These are phyloP conservation scores for Drosophila borborema DNA, from an alignment of 2,888 invertebrate species.

Conservation along the genomic window DNA sequence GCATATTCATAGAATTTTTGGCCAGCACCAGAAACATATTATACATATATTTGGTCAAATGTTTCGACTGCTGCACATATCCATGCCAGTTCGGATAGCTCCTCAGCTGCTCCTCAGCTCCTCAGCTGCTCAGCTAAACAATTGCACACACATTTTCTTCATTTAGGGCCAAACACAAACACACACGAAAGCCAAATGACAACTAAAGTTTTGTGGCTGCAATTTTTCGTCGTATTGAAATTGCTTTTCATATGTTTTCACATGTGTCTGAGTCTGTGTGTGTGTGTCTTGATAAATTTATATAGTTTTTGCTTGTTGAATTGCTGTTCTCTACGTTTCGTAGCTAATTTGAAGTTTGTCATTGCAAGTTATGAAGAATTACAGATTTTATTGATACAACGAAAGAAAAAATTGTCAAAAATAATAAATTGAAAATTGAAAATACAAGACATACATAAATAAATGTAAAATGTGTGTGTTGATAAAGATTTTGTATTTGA, in stretches of 20 bases:
- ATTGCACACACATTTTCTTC: constrained; percentile 37
- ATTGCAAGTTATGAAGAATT: constrained; percentile 27
- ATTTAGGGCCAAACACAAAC: background rate
- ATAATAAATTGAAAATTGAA: constrained; percentile 20
- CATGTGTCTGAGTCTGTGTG: constrained; percentile 1
- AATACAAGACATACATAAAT: background rate
- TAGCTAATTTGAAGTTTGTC: constrained; percentile 71
- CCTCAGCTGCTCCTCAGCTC: too few relatives aligned
- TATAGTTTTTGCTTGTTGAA: constrained; percentile 38
- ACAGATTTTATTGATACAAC: constrained; percentile 19
- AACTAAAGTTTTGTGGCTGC: constrained; percentile 52
- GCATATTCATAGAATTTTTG: constrained; percentile 64
- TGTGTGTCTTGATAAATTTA: constrained; percentile 40
- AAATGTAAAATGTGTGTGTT: background rate
- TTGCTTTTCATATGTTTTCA: constrained; percentile 52
- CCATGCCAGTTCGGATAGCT: background rate
- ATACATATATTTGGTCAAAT: constrained; percentile 41
- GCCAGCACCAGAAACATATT: constrained; percentile 46
- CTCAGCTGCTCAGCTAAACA: background rate
- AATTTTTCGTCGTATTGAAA: constrained; percentile 62
- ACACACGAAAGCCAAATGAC: constrained; percentile 38
- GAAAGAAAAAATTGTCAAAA: constrained; percentile 6
- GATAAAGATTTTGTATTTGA: background rate
- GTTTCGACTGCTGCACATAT: constrained; percentile 29
- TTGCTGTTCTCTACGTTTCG: constrained; percentile 43